Conservation (phyloP, 2,797 vertebrate species). For the Bovichtus variegatus region DNA sequence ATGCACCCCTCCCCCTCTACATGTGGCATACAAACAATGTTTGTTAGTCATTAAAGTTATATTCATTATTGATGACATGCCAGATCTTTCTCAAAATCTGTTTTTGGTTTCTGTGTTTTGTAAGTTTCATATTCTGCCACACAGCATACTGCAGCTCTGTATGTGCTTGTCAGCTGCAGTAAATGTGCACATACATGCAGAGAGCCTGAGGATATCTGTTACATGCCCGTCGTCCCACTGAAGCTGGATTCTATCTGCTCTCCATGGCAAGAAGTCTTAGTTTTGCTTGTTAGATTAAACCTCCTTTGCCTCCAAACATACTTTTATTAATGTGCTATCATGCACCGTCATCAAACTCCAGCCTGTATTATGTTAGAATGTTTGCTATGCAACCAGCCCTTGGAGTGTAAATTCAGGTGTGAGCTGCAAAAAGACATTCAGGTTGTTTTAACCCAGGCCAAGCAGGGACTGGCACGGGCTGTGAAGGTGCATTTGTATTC, state of each 20-base stretch:
- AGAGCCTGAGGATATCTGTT: conserved; percentile 30
- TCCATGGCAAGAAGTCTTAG: background rate
- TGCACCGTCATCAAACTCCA: background rate
- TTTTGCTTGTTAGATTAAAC: no score
- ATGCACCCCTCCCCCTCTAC: background rate
- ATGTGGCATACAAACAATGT: background rate
- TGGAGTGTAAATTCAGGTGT: conserved; percentile 8
- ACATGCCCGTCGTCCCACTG: conserved; percentile 10
- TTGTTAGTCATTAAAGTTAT: background rate
- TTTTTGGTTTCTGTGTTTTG: conserved; percentile 27
- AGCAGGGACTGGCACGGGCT: background rate
- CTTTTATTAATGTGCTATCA: no score
- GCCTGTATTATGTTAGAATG: background rate
- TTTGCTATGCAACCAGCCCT: background rate
- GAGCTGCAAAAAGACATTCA: background rate
- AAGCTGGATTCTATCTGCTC: conserved; percentile 12
- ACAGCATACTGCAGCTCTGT: background rate
- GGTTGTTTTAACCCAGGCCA: background rate
- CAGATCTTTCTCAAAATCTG: conserved; percentile 24
- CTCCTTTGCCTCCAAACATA: background rate
- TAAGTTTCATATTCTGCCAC: background rate
- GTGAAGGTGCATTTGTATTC: conserved; percentile 33
- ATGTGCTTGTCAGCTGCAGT: conserved; percentile 45
- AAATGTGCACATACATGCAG: conserved; percentile 59
- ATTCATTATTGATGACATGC: background rate